These are phyloP conservation scores for Platorchestia sp. DNA, from an alignment of 1,140 invertebrate genomes.

Conservation along the genomic window DNA sequence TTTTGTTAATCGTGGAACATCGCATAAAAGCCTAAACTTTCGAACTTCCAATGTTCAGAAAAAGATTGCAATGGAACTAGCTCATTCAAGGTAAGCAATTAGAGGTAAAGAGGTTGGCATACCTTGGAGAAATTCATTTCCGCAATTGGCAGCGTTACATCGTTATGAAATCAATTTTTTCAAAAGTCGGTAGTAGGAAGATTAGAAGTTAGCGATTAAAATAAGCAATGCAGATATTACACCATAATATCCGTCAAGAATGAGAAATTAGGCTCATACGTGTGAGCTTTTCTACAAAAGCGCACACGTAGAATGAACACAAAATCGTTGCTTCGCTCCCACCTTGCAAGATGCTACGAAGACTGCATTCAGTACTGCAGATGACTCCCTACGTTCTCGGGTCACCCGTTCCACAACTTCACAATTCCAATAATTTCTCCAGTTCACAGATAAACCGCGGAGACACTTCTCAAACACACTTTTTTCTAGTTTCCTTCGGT, in stretches of 20 bases:
- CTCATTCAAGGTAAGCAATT: neutral
- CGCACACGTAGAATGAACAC: neutral
- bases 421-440: neutral
- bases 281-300: neutral
- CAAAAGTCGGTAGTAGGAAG: too few relatives aligned
- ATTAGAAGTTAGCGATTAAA: neutral
- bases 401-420: neutral
- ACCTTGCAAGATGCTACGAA: neutral
- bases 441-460: neutral
- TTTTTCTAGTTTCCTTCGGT: neutral
- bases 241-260: neutral
- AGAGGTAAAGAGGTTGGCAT: neutral
- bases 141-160: neutral
- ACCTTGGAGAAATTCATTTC: neutral
- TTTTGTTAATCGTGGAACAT: too few relatives aligned
- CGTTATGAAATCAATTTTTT: too few relatives aligned
- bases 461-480: neutral
- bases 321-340: neutral
- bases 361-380: conserved; percentile 6
- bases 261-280: neutral
- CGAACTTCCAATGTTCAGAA: neutral
- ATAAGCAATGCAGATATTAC: neutral
- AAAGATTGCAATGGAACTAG: neutral
- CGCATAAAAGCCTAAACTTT: neutral
- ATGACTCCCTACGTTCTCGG: neutral